Evolutionary conservation across 2,888 invertebrate genomes (phyloP), one percentile per base, ranked within the genome.

Genomic region (Pristionchus mayeri): DNA sequence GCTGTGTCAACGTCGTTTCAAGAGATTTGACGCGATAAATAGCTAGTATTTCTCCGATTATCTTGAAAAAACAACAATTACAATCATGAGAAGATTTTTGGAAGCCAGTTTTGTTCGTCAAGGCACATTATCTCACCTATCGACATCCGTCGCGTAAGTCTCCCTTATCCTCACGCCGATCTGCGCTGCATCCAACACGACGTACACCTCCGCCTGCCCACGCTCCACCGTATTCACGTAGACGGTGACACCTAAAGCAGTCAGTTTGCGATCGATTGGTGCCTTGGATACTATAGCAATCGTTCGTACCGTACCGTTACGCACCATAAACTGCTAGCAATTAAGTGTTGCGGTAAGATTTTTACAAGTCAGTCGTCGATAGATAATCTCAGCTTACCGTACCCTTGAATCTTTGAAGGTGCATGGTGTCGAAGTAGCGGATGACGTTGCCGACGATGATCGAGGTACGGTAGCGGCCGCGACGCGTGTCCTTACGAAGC

Each of bases 401-500:
- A 91, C 90, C 90, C 79, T 87, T 86, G 87, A 89, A 91, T 50
- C 90, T 85, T 75, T 91, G 91, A 34, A 92, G 85, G 24, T 87
- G 85, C 88, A 91, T 90, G n/a, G 89, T 90, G 84, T 91, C 91
- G 75, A 91, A 91, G 86, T 91, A 91, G 9, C 91, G 88, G 50
- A 91, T 85, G 27, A 90, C 82, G 60, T 90, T 91, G 40, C 91
- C 90, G 34, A 91, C 91, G 54, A 91, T 87, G 54, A 91, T 88
- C 83, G 87, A 90, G 18, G 92, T 92, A 52, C 91, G 88, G 86
- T 92, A 91, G 21, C 90, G 86, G 34, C 89, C 89, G 21, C 90
- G 86, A 37, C 91, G 86, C 3, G 92, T 92, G 85, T 91, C 91
- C 27, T 92, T 92, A 3, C 91, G 86, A 37, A 87, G 76, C n/a